Evolutionary conservation across 1,140 invertebrate genomes (phyloP).

Genomic region (Subanguina moxae): DNA sequence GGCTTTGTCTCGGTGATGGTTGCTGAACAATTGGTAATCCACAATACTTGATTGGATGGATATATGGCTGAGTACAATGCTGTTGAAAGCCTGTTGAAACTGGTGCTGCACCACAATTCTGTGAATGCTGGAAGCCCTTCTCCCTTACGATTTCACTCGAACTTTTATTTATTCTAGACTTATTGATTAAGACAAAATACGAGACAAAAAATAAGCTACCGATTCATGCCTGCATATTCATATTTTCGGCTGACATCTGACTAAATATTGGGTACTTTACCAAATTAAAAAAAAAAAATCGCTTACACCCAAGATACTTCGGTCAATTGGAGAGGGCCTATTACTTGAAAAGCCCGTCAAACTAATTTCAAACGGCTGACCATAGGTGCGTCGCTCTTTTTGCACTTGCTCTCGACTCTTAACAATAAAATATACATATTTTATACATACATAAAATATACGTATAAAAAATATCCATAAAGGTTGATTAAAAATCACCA

Average conservation of each 20-base stretch:
- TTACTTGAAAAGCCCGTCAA: not conserved
- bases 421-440: not conserved
- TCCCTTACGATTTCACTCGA: too few species aligned
- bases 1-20: too few species aligned
- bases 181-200: too few species aligned
- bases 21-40: too few species aligned
- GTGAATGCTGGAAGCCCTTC: too few species aligned
- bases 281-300: too few species aligned
- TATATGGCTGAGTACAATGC: too few species aligned
- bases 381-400: slow-evolving; percentile 15
- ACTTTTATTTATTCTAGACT: too few species aligned
- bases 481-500: not conserved
- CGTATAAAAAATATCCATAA: too few species aligned
- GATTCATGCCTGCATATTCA: not conserved
- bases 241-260: not conserved
- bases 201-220: not conserved
- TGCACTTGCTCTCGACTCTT: slow-evolving; percentile 21
- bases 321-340: not conserved
- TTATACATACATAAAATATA: not conserved
- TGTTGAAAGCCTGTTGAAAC: slow-evolving; percentile 2
- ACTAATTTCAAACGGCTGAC: slow-evolving; percentile 7
- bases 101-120: not conserved
- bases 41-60: too few species aligned
- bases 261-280: not conserved
- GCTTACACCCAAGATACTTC: not conserved